A percentile compares a stretch with the other conserved stretches of the same genome.
Conservation (phyloP, 2,888 invertebrate genomes). For the Chloroclysta siterata region DNA sequence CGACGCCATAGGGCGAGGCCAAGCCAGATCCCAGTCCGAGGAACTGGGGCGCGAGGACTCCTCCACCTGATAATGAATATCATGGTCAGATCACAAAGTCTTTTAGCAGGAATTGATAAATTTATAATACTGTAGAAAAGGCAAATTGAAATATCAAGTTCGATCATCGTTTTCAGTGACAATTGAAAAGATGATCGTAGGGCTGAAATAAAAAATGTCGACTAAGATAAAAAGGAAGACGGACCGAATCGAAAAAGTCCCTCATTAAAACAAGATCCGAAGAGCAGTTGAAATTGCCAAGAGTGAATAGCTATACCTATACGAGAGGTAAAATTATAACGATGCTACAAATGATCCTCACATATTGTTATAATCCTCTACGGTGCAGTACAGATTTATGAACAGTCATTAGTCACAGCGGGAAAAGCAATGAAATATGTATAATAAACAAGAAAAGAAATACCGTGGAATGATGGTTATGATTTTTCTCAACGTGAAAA, state of each 20-base stretch:
- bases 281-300: slow-evolving; percentile 37
- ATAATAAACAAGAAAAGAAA: slow-evolving; percentile 77
- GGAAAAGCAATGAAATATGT: slow-evolving; percentile 78
- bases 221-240: slow-evolving; percentile 11
- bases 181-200: slow-evolving; percentile 1
- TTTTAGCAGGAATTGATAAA: neutral
- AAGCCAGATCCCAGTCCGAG: slow-evolving; percentile 94
- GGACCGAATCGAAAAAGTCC: slow-evolving; percentile 33
- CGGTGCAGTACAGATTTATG: slow-evolving; percentile 78
- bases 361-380: slow-evolving; percentile 77
- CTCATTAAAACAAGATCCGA: slow-evolving; percentile 38
- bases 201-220: slow-evolving; percentile 16
- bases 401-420: slow-evolving; percentile 78
- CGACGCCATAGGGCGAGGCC: slow-evolving; percentile 84
- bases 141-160: slow-evolving; percentile 6
- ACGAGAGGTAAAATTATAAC: slow-evolving; percentile 61
- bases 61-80: slow-evolving; percentile 87
- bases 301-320: slow-evolving; percentile 45
- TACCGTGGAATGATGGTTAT: slow-evolving; percentile 61
- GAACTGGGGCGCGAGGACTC: slow-evolving; percentile 94
- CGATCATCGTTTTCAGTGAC: neutral
- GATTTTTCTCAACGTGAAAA: slow-evolving; percentile 41
- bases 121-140: neutral
- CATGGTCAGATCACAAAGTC: slow-evolving; percentile 11
- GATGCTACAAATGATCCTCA: slow-evolving; percentile 68